These are phyloP conservation scores for Sebastes schlegelii DNA, from an alignment of 2,113 vertebrate species.

Conservation along the genomic window DNA sequence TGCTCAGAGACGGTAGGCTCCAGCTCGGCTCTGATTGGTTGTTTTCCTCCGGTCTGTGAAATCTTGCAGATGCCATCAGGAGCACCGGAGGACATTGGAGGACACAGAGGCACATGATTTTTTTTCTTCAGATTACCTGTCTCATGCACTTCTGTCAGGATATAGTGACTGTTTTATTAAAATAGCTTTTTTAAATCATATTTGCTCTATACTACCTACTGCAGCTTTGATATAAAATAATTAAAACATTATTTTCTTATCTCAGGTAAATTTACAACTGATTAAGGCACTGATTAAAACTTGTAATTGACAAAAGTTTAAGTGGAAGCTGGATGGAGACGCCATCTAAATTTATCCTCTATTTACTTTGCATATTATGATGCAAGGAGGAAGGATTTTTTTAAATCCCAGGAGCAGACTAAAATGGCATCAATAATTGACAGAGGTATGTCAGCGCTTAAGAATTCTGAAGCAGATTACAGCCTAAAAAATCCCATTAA, in stretches of 20 bases:
- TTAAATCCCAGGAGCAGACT: constrained; percentile 3
- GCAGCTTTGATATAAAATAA: not conserved
- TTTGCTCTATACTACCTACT: too few species aligned
- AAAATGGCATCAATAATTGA: constrained; percentile 59
- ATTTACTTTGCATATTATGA: constrained; percentile 26
- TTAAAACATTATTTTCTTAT: not conserved
- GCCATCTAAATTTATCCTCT: not conserved
- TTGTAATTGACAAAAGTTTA: not conserved
- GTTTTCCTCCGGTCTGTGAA: too few species aligned
- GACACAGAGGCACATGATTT: too few species aligned
- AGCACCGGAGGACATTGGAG: too few species aligned
- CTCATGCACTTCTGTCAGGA: too few species aligned
- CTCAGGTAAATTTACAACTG: not conserved
- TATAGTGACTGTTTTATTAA: too few species aligned
- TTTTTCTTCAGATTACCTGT: too few species aligned
- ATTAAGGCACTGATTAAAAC: not conserved
- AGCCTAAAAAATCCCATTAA: constrained; percentile 60
- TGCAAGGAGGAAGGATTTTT: constrained; percentile 3
- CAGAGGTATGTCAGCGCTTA: constrained; percentile 39
- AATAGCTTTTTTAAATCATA: too few species aligned
- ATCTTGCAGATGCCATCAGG: too few species aligned
- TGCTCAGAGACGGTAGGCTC: too few species aligned
- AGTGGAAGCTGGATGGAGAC: not conserved
- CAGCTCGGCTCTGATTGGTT: too few species aligned
- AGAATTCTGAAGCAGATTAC: constrained; percentile 56